Base-by-base conservation (phyloP, 2,888 invertebrate genomes). In the Zygothrica quintamaculata region DNA sequence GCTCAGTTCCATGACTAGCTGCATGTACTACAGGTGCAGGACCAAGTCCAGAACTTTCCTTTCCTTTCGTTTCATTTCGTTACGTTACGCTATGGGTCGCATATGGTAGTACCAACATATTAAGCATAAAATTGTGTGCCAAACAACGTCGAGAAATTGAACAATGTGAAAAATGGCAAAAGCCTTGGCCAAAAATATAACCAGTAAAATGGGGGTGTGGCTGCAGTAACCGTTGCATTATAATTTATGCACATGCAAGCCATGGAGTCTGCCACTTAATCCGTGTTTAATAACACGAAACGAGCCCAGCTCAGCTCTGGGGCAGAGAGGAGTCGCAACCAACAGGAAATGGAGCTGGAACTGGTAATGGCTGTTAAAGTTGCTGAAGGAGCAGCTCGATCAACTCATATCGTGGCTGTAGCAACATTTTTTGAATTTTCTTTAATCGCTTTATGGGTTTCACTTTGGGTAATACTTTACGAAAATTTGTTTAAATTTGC, bases 161-260 rank as follows among this genome's bases (percentile, higher is more conserved):
- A 74, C 57, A 48, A 52, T 74, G 79, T 70, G 42, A 58, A 77
- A 77, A 79, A 68, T 68, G 62, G 68, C 58, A 43, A 62, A 47
- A 43, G 53, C 47, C 50, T 11, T 9, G 13, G 31, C 26, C 31
- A 37, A 34, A 48, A 51, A 55, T 39, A 51, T 52, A 39, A 39
- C 46, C 34, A 52, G 31, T 37, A 39, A 5, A 26, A 53, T 42
- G 33, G 15, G 53, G 77, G 74, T 64, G 84, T 71, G 64, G 52
- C 60, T 48, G 61, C 69, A 53, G 82, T 55, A 66, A 71, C 69
- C 77, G 66, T 65, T 74, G 69, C 77, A 70, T 77, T 80, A 80
- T 82, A 82, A 88, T 82, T 82, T 82, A 82, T 82, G 88, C 87
- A 58, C 87, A 86, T 87, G 88, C 85, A 84, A 84, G 69, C 77